Base-by-base conservation (phyloP, 2,797 vertebrate species). In the Muraenolepis orangiensis region DNA sequence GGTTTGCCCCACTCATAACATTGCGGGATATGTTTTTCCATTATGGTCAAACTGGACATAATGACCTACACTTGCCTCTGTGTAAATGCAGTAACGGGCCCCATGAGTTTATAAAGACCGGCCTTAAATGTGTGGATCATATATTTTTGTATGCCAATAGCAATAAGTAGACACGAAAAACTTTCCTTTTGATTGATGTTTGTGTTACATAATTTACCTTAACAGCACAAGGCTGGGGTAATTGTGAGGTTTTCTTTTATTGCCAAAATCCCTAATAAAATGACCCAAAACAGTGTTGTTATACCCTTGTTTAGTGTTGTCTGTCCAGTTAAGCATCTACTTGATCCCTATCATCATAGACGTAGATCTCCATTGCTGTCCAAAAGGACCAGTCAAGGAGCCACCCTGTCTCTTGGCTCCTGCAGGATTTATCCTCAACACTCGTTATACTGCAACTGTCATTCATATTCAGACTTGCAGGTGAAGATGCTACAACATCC, bases 31-130 rank as follows among this genome's bases (percentile, higher is more conserved):
- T 69, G 66, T 76, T 80, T 73, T 79, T 69, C 77, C 77, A 76
- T 71, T 69, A 72, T 69, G 81, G 78, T 80, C 68, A 74, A 75
- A 81, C 84, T 85, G 75, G 68, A 83, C 69, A 69, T 85, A 84
- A 81, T 81, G 64, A 75, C 72, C 70, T 81, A 73, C 70, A 78
- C 31, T 83, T 82, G 81, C 72, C 75, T 70, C 20, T 75, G 61
- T 74, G 36, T 86, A 88, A 85, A 83, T 82, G 82, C 77, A 82
- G 75, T 72, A 76, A 36, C 77, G 69, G 75, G 66, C 23, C 72
- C 71, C 71, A 38, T 16, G 7, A 84, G 82, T 86, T 82, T 81
- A 70, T 6, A 67, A 40, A 23, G 23, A 73, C 32, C 70, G 75
- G 71, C 79, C 71, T 2, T 31, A 28, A 16, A 66, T 80, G 77